Conservation (phyloP, 2,888 invertebrate genomes). For the Andrena bicolor region DNA sequence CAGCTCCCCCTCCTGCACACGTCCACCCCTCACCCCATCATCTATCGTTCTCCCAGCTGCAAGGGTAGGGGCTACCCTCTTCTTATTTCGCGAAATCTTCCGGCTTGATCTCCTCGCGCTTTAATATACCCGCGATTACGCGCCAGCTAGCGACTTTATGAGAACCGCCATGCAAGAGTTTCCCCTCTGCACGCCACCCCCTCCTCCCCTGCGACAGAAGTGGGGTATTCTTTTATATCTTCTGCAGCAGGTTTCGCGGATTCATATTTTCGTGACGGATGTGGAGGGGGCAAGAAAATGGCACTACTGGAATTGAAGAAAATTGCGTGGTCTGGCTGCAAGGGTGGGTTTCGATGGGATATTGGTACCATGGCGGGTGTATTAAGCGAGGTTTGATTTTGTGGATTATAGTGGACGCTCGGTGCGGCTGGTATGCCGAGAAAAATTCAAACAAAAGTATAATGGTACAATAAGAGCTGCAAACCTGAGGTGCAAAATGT, state of each 20-base stretch:
- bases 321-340: conserved; percentile 35
- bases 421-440: too few species aligned
- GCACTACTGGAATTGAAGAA: conserved; percentile 36
- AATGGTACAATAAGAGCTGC: too few species aligned
- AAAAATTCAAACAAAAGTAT: too few species aligned
- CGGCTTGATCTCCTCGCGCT: conserved; percentile 61
- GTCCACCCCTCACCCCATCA: background rate
- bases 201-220: background rate
- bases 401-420: background rate
- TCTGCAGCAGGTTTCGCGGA: conserved; percentile 46
- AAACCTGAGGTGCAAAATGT: too few species aligned
- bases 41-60: background rate
- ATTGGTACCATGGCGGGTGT: background rate
- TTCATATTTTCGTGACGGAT: conserved; percentile 59
- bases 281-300: conserved; percentile 18
- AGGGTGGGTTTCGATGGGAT: background rate
- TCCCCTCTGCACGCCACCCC: conserved; percentile 3
- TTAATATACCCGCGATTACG: conserved; percentile 73
- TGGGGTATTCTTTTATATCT: conserved; percentile 60
- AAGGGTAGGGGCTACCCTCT: conserved; percentile 18
- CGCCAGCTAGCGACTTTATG: conserved; percentile 72
- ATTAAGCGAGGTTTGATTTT: background rate
- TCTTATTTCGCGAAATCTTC: conserved; percentile 67
- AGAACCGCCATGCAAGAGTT: conserved; percentile 61
- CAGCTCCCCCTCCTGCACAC: background rate